These are phyloP conservation scores for Harmothoe impar DNA, from an alignment of 2,888 invertebrate species.

Conservation along the genomic window DNA sequence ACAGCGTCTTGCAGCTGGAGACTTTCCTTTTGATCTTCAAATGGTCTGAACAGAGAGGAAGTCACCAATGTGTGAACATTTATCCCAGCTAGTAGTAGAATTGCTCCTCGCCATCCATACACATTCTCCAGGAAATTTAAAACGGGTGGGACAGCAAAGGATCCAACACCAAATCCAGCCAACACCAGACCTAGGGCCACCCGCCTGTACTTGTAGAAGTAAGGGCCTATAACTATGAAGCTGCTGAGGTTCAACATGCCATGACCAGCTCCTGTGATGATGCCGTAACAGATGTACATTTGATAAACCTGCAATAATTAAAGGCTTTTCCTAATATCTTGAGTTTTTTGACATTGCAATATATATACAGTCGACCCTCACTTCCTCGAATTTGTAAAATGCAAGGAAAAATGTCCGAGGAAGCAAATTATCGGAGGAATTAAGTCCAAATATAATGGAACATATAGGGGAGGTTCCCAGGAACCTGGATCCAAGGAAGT, in stretches of 20 bases:
- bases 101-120: slow-evolving; percentile 2
- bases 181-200: not conserved
- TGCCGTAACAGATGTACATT: not conserved
- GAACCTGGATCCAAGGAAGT: too few species aligned
- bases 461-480: too few species aligned
- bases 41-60: too few species aligned
- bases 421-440: too few species aligned
- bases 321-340: too few species aligned
- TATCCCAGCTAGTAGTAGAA: not conserved
- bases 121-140: too few species aligned
- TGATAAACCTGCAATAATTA: not conserved
- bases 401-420: too few species aligned
- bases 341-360: too few species aligned
- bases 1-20: too few species aligned
- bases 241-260: not conserved
- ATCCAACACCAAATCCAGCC: not conserved
- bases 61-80: not conserved
- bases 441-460: too few species aligned
- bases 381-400: too few species aligned
- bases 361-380: too few species aligned
- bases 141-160: not conserved
- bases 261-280: not conserved
- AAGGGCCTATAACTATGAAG: not conserved
- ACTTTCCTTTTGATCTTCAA: not conserved
- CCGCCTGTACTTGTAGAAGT: not conserved